A percentile compares a stretch with the other conserved stretches of the same genome.
These are phyloP conservation scores for Antheraea pernyi DNA, from an alignment of 1,140 invertebrate genomes.

Conservation along the genomic window DNA sequence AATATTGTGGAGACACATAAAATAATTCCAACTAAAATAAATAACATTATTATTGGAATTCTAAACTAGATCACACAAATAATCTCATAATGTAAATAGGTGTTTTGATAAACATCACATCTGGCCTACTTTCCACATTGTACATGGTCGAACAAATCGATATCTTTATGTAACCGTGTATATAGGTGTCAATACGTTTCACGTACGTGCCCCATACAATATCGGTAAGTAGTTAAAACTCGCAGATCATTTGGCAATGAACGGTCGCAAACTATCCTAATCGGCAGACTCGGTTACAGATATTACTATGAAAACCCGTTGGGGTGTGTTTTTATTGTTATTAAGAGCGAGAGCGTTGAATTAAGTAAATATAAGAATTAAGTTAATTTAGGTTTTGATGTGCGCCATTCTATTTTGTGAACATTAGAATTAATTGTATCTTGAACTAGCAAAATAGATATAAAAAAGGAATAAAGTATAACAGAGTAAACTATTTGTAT, in stretches of 20 bases:
- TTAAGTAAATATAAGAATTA: background rate
- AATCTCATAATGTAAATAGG: background rate
- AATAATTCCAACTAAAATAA: too few species aligned
- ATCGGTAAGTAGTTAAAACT: constrained; percentile 26
- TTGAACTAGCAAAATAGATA: too few species aligned
- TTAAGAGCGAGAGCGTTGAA: constrained; percentile 13
- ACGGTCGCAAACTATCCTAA: constrained; percentile 53
- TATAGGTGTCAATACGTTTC: background rate
- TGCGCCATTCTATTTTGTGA: too few species aligned
- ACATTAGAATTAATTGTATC: too few species aligned
- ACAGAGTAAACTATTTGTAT: too few species aligned
- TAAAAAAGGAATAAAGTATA: too few species aligned
- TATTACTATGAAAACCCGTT: constrained; percentile 36
- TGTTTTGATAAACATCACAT: background rate
- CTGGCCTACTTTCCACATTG: background rate
- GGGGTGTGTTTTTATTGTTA: background rate
- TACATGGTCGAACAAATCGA: background rate
- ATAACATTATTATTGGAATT: background rate
- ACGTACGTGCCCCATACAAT: background rate
- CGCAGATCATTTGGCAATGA: constrained; percentile 52
- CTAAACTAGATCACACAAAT: background rate
- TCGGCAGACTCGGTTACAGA: constrained; percentile 47
- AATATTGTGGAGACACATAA: too few species aligned
- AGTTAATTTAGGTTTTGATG: too few species aligned
- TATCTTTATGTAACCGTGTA: background rate